Evolutionary conservation across 2,888 invertebrate genomes (phyloP), one percentile per base, ranked within the genome.

Genomic region (Habroteleia sp.): DNA sequence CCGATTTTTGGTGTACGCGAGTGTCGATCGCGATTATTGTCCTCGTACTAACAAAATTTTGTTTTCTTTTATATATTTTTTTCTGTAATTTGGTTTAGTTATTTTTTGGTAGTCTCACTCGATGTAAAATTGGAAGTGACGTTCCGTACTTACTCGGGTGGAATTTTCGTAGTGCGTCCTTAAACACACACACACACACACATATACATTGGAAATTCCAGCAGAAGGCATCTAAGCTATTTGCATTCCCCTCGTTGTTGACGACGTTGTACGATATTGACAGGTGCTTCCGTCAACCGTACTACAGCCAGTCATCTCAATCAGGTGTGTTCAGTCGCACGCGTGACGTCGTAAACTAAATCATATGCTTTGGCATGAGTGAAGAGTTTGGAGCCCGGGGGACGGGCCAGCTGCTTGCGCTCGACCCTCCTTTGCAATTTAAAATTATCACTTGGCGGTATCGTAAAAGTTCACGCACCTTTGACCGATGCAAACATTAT

Each of bases 261-360:
- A 52, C 65, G 74, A 52, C 74, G 39, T 65, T 69, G 48, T 31
- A 69, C 69, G 52, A 65, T 62, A 62, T 74, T 68, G 74, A 65
- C 76, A 78, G 78, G 76, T 78, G 78, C 78, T 75, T 76, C 76
- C 74, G 68, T 74, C 77, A 58, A 60, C 60, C 20, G 13, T 31
- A 46, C 37, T 62, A 29, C 42, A 60, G 56, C 35, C 62, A 44
- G 44, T 77, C 77, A 68, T 76, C 71, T 72, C 73, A 69, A 74
- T 76, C 78, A 78, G 76, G 74, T 72, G 73, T 58, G 73, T 76
- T 52, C 31, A 58, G 33, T 60, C 48, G 66, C 35, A 54, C 35
- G 54, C 16, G 39, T 41, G 6, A n/a, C 60, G 33, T 41, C 71
- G 58, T 56, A 71, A 54, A 54, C 46, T 65, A 39, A 74, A 62